Evolutionary conservation across 1,140 invertebrate genomes (phyloP), one percentile per base, ranked within the genome.

Genomic region (Choristoneura fumiferana): DNA sequence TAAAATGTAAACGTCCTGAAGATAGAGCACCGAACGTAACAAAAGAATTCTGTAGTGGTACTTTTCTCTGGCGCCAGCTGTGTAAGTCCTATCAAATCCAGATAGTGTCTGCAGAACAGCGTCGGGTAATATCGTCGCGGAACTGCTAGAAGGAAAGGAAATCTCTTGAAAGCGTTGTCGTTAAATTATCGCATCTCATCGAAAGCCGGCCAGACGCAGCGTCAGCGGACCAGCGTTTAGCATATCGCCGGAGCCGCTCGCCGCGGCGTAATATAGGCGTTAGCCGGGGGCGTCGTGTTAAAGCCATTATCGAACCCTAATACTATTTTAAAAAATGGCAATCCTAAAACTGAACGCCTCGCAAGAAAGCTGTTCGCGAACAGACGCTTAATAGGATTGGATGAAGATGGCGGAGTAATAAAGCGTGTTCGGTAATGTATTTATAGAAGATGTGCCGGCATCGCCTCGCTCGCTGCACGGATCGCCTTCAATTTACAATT

Each of bases 341-440:
- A 78, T 82, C 72, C 76, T 81, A 78, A 83, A 73, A 81, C 72
- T 73, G 67, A 81, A 81, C 76, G 76, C 63, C 45, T 70, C 64
- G 39, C 54, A 36, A 52, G 64, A 62, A 78, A 78, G 73, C 73
- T 75, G 69, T 69, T 75, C 74, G 71, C 67, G 76, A 76, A 77
- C 73, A 75, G 72, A 74, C 72, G 75, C 76, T 78, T 84, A 88
- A 88, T 85, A 88, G 81, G 83, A 88, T 88, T 84, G 83, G 75
- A 86, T 82, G 73, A 80, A 80, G 81, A 84, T 80, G 76, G 84
- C 73, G 71, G 70, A 86, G 83, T 84, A 86, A 84, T 86, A 84
- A 88, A 84, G 76, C 78, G 81, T 84, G 80, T 86, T 84, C 80
- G 59, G 63, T 86, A 86, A 86, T 82, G 79, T 84, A 80, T 84